Evolutionary conservation across 2,888 invertebrate genomes (phyloP).

Genomic region (Idaea straminata): DNA sequence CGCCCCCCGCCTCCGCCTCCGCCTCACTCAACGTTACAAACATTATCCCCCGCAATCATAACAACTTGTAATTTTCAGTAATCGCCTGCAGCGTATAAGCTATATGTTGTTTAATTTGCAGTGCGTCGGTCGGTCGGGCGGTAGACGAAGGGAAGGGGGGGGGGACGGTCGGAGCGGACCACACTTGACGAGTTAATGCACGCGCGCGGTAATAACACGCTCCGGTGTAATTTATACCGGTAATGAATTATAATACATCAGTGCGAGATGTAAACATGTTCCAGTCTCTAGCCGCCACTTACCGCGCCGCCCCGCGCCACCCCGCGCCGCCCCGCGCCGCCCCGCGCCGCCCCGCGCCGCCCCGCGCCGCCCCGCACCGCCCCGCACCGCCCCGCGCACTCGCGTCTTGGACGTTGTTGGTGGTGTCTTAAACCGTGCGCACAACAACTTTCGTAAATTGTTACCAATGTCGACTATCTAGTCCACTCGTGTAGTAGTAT

Average conservation of each 20-base stretch:
- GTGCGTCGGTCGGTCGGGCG: not conserved
- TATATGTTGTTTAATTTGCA: not conserved
- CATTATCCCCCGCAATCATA: not conserved
- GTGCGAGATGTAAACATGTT: not conserved
- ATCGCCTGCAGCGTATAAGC: not conserved
- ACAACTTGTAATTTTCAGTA: not conserved
- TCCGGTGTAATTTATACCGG: not conserved
- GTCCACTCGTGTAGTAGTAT: too few relatives aligned
- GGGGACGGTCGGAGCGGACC: not conserved
- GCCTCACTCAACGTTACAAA: not conserved
- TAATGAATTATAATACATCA: not conserved
- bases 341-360: too few relatives aligned
- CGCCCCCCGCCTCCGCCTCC: not conserved
- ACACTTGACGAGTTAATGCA: slow-evolving; percentile 7
- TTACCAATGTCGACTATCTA: too few relatives aligned
- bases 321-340: too few relatives aligned
- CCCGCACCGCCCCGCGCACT: too few relatives aligned
- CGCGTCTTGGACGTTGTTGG: too few relatives aligned
- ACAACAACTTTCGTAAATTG: too few relatives aligned
- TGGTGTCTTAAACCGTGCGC: too few relatives aligned
- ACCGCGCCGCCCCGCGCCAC: too few relatives aligned
- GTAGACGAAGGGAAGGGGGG: not conserved
- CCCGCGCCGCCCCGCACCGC: too few relatives aligned
- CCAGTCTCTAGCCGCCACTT: not conserved
- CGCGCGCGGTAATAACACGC: not conserved